These are phyloP conservation scores for Holocentrus rufus DNA, from an alignment of 2,797 vertebrate genomes.

Conservation along the genomic window DNA sequence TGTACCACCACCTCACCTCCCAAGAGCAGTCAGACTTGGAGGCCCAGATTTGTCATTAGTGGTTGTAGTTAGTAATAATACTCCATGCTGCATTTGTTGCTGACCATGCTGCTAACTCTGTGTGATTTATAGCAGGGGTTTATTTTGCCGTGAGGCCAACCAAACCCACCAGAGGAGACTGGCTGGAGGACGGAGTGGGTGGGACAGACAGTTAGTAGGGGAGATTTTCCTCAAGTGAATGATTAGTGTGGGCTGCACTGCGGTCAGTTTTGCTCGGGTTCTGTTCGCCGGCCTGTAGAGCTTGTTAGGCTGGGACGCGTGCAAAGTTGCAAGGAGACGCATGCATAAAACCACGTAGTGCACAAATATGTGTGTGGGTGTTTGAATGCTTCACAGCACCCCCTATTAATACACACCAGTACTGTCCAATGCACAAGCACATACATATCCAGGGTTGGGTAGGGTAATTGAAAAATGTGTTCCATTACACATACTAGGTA, in stretches of 20 bases:
- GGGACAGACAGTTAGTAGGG: slow-evolving; percentile 40
- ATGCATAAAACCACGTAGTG: not conserved
- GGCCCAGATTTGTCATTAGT: slow-evolving; percentile 39
- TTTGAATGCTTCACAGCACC: too few relatives aligned
- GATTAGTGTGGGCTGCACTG: slow-evolving; percentile 35
- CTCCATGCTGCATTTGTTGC: slow-evolving; percentile 38
- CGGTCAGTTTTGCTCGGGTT: slow-evolving; percentile 20
- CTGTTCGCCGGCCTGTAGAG: not conserved
- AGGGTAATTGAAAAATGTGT: not conserved
- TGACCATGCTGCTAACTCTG: slow-evolving; percentile 29
- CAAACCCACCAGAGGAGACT: slow-evolving; percentile 44
- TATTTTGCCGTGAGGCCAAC: slow-evolving; percentile 37
- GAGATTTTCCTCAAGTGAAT: slow-evolving; percentile 34
- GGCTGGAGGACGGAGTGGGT: slow-evolving; percentile 31
- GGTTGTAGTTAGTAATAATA: slow-evolving; percentile 39
- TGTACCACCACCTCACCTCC: slow-evolving; percentile 5
- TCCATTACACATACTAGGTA: too few relatives aligned
- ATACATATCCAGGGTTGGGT: not conserved
- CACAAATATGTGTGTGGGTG: not conserved
- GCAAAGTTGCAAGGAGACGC: not conserved
- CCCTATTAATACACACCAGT: too few relatives aligned
- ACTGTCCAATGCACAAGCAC: too few relatives aligned
- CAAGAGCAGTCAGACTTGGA: slow-evolving; percentile 22
- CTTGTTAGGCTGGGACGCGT: not conserved
- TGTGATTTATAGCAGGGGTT: slow-evolving; percentile 51